These are phyloP conservation scores for Beroe forskalii DNA, from an alignment of 37 sponge, comb jelly and placozoan genomes.

Conservation along the genomic window DNA sequence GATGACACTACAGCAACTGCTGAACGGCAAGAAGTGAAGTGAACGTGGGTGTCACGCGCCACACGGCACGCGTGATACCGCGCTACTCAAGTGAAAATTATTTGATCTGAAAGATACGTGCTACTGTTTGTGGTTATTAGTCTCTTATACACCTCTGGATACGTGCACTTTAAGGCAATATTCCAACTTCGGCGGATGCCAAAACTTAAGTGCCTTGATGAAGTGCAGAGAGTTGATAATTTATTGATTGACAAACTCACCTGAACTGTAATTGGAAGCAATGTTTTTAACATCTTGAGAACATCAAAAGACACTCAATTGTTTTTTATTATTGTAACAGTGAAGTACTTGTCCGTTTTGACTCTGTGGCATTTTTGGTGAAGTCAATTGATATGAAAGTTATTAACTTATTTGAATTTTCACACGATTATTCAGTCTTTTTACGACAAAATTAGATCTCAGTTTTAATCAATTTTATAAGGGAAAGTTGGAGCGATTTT, in stretches of 20 bases:
- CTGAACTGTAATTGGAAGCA: too few species aligned
- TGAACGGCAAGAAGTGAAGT: constrained; percentile 61
- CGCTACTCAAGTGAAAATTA: not conserved
- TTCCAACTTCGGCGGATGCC: not conserved
- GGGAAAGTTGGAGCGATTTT: constrained; percentile 44
- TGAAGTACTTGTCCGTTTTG: not conserved
- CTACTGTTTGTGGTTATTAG: not conserved
- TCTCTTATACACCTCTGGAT: too few species aligned
- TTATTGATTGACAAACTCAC: not conserved
- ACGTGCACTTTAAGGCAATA: too few species aligned
- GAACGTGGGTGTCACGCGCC: not conserved
- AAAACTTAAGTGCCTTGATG: not conserved
- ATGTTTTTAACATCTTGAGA: constrained; percentile 55
- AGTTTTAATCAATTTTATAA: constrained; percentile 64
- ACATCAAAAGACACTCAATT: constrained; percentile 59
- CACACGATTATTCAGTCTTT: constrained; percentile 59
- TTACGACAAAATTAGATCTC: constrained; percentile 58
- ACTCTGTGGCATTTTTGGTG: not conserved
- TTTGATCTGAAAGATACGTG: not conserved
- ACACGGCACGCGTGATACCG: not conserved
- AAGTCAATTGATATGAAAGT: not conserved
- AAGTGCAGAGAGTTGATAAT: not conserved
- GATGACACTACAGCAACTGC: constrained; percentile 55
- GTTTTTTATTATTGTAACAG: constrained; percentile 64
- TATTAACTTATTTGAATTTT: constrained; percentile 52